phyloP scores from a whole-genome alignment of 1,140 invertebrate species.

The Dufourea novaeangliae region DNA sequence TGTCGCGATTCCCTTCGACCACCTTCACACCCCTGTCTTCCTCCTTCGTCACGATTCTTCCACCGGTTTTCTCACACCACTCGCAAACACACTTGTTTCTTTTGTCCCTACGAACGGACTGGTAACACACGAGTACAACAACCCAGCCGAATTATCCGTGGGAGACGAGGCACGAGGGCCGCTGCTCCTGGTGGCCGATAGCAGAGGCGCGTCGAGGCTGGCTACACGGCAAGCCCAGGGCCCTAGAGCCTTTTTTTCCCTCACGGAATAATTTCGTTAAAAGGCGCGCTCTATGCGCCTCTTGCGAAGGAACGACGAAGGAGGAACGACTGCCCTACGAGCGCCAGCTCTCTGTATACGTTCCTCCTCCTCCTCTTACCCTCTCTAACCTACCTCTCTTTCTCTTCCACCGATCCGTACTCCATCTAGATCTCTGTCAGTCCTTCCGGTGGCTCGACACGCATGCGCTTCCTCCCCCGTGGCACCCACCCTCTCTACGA shows the following conservation, averaged over 20 bases:
- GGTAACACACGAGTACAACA: too few species aligned
- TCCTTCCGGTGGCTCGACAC: neutral
- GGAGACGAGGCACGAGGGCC: conserved; percentile 23
- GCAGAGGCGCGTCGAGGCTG: neutral
- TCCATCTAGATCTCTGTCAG: conserved; percentile 49
- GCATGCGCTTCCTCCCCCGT: conserved; percentile 23
- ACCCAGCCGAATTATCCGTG: too few species aligned
- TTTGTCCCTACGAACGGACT: too few species aligned
- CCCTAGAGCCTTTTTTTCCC: conserved; percentile 2
- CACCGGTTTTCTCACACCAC: too few species aligned
- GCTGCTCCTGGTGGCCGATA: conserved; percentile 16
- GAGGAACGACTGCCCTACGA: conserved; percentile 71
- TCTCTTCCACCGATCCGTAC: conserved; percentile 28
- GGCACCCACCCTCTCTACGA: too few species aligned
- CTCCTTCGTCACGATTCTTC: conserved; percentile 42
- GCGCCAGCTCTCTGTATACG: conserved; percentile 62
- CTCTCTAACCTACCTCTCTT: conserved; percentile 30
- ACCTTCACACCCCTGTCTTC: too few species aligned
- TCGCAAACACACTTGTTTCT: too few species aligned
- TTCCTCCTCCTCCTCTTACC: conserved; percentile 50
- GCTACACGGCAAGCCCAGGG: conserved; percentile 5
- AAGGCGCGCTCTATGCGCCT: conserved; percentile 60
- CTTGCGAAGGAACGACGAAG: conserved; percentile 69
- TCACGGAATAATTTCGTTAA: conserved; percentile 69
- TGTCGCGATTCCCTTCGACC: conserved; percentile 46